Evolutionary conservation across 1,140 invertebrate genomes (phyloP), one percentile per base, ranked within the genome.

Genomic region (Hycleus phaleratus): DNA sequence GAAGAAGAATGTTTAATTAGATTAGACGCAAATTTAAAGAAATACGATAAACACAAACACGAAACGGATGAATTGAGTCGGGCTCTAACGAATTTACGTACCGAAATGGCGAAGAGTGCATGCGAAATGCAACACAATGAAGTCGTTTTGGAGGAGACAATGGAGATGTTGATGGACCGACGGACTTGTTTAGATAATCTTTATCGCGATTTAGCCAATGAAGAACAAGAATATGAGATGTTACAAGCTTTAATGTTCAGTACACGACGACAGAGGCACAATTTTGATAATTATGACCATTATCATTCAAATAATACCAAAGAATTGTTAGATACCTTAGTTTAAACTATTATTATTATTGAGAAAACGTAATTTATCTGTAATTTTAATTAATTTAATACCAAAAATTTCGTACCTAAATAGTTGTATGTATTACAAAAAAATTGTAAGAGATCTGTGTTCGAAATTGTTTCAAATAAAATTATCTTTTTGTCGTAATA

Each of bases 1-100:
- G 85, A 88, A 71, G 85, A 88, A 67, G 83, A 86, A 69, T 71
- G 79, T 25, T 73, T 87, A 2, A 80, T 84, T 2, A 73, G 85
- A 62, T 67, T 88, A 48, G 81, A 82, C 44, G 78, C 80, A 1
- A 85, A 85, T 73, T 75, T 87, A 7, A 80, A 82, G 62, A 76
- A 85, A 57, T 82, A 85, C 65, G 78, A 81, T 53, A 78, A 81
- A 55, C 79, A 80, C 57, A 80, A 80, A 65, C 77, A 77, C 49
- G 78, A 75, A 12, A 77, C 77, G 46, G 77, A 77, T 43, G 79
- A 78, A 70, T 71, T 82, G 68, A 73, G 4, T 42, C 75, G 0
- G 73, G 75, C 76, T 66, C 66, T 82, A 0, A 71, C 77, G 8
- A 74, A 77, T 56, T 73, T 79, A 62, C 74, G 78, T 49, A 73